A percentile compares a stretch with the other conserved stretches of the same genome.
Conservation (phyloP, 1,140 invertebrate species). For the Andricus grossulariae region DNA sequence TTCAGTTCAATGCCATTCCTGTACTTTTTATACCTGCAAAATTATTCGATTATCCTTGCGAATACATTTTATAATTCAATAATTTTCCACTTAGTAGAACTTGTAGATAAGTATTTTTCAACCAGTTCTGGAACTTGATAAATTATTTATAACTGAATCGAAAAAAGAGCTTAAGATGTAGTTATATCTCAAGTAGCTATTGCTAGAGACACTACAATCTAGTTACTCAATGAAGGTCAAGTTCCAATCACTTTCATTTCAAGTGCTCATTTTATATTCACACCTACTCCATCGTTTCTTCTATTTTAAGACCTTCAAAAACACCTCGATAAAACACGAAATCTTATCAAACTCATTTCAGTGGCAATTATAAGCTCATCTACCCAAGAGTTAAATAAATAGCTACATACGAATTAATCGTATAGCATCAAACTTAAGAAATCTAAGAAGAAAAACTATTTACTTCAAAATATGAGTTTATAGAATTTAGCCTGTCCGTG, state of each 20-base stretch:
- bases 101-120: no score
- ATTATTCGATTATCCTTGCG: background rate
- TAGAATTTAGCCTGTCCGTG: background rate
- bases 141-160: background rate
- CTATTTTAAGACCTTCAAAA: slow-evolving; percentile 13
- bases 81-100: no score
- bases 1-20: background rate
- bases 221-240: slow-evolving; percentile 30
- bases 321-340: no score
- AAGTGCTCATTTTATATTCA: background rate
- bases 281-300: slow-evolving; percentile 6
- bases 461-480: background rate
- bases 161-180: background rate
- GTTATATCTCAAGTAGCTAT: background rate
- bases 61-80: no score
- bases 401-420: no score
- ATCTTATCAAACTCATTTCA: no score
- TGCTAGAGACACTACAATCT: slow-evolving; percentile 22
- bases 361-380: no score
- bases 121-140: no score
- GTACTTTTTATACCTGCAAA: background rate
- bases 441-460: no score
- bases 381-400: no score
- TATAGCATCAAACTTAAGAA: no score
- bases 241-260: slow-evolving; percentile 30